A percentile compares a stretch with the other conserved stretches of the same genome.
phyloP scores from a whole-genome alignment of 2,113 vertebrate genomes.

The Tragelaphus strepsiceros region DNA sequence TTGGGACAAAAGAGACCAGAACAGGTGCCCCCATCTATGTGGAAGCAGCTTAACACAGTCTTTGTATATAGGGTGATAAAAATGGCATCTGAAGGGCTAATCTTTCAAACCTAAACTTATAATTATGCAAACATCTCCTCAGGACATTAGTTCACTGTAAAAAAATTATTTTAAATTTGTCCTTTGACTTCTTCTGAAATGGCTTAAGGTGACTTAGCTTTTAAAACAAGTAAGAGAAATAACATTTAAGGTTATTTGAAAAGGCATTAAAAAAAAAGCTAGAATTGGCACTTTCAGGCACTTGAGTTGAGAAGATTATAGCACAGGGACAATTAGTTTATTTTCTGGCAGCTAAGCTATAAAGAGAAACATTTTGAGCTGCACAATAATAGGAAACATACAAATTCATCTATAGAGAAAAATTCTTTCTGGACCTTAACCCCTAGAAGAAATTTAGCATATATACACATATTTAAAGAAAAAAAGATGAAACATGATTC shows the following conservation, averaged over 20 bases:
- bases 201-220: slow-evolving; percentile 64
- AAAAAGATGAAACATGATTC: not conserved
- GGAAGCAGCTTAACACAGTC: not conserved
- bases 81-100: slow-evolving; percentile 55
- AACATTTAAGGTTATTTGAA: slow-evolving; percentile 58
- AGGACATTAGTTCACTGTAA: slow-evolving; percentile 55
- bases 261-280: slow-evolving; percentile 30
- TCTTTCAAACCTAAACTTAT: slow-evolving; percentile 65
- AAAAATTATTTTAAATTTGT: slow-evolving; percentile 40
- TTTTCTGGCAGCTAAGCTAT: slow-evolving; percentile 41
- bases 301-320: slow-evolving; percentile 60
- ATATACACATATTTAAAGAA: not conserved
- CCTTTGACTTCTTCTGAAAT: slow-evolving; percentile 67
- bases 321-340: slow-evolving; percentile 59
- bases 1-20: not conserved
- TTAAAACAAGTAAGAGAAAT: slow-evolving; percentile 61
- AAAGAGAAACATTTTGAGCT: slow-evolving; percentile 30
- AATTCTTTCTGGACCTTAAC: slow-evolving; percentile 23
- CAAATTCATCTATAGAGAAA: slow-evolving; percentile 28
- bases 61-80: slow-evolving; percentile 39
- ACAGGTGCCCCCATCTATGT: not conserved
- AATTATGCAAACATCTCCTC: slow-evolving; percentile 67
- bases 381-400: slow-evolving; percentile 36
- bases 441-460: not conserved
- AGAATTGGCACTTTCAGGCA: slow-evolving; percentile 24